These are phyloP conservation scores for Campoplex capitator DNA, from an alignment of 2,888 invertebrate genomes.

Conservation along the genomic window DNA sequence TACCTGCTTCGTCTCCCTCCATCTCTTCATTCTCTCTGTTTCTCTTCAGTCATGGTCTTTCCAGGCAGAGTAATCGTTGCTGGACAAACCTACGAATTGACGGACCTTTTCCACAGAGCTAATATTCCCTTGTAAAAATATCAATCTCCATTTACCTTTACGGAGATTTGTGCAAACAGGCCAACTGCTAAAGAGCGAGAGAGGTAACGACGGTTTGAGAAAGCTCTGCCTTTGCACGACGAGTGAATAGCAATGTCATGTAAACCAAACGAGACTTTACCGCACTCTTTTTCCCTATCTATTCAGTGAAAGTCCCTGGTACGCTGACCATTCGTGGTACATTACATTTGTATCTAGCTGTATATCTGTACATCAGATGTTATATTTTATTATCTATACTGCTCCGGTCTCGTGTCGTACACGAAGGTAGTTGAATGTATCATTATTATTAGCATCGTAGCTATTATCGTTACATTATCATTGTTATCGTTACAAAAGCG, in stretches of 20 bases:
- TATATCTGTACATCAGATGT: not conserved
- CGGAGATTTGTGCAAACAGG: constrained; percentile 51
- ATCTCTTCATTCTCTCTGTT: constrained; percentile 36
- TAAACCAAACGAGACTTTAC: constrained; percentile 1
- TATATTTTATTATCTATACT: not conserved
- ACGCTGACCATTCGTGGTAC: constrained; percentile 19
- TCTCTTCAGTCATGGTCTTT: constrained; percentile 27
- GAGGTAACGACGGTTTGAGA: constrained; percentile 25
- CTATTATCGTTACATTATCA: constrained; percentile 39
- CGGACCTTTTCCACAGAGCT: constrained; percentile 27
- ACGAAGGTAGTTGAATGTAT: constrained; percentile 28
- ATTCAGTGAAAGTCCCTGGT: constrained; percentile 42
- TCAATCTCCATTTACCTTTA: constrained; percentile 19
- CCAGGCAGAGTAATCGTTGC: constrained; percentile 34
- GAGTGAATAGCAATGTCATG: constrained; percentile 28
- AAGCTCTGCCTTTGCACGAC: constrained; percentile 34
- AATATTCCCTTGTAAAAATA: constrained; percentile 42
- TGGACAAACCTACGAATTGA: constrained; percentile 40
- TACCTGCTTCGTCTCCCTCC: constrained; percentile 55
- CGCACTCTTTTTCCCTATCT: constrained; percentile 37
- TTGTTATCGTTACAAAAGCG: constrained; percentile 33
- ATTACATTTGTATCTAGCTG: not conserved
- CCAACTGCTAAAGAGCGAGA: constrained; percentile 3
- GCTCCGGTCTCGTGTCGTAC: constrained; percentile 34
- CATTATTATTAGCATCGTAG: constrained; percentile 44